Base-by-base conservation (phyloP, 2,113 vertebrate species). In the Bambusicola thoracicus region DNA sequence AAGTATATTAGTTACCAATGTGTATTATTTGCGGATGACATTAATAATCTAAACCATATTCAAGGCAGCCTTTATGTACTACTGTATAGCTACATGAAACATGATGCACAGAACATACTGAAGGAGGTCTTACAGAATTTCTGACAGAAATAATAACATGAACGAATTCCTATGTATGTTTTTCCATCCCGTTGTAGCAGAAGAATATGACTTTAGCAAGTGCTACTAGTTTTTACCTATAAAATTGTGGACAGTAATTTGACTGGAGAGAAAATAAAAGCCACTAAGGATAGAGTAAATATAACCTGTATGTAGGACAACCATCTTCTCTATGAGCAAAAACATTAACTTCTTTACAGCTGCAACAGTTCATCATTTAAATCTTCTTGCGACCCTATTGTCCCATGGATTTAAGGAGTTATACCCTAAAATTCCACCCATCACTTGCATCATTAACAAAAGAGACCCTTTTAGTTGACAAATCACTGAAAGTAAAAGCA, bases 341-440 rank as follows among this genome's bases (percentile, higher is more conserved):
- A 80, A 12, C n/a, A 80, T 89, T 86, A 46, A 48, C 46, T 72
- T 81, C 38, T 72, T 85, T 72, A 78, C 81, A 86, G 32, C 58
- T 85, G 58, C 41, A 81, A 81, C 73, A 67, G 82, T 91, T 86
- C 81, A 70, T 83, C 30, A 58, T 13, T 10, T 44, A 78, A 84
- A 51, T 75, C 55, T 76, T 41, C 67, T 58, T 82, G 85, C 90
- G 68, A 88, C 58, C 93, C 81, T 84, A n/a, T 75, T 89, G 73
- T 91, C 40, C 48, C 70, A 38, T 8, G 81, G 76, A 93, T 81
- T 65, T 40, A 62, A 75, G 66, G 75, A 83, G 53, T 65, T 70
- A 40, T 29, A 51, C 53, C 25, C 86, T 87, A 78, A 75, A 92
- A 93, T 70, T 69, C 58, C 25, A 77, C 88, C 79, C 92, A 95